phyloP scores from a whole-genome alignment of 2,797 vertebrate genomes.

The Squalus acanthias region DNA sequence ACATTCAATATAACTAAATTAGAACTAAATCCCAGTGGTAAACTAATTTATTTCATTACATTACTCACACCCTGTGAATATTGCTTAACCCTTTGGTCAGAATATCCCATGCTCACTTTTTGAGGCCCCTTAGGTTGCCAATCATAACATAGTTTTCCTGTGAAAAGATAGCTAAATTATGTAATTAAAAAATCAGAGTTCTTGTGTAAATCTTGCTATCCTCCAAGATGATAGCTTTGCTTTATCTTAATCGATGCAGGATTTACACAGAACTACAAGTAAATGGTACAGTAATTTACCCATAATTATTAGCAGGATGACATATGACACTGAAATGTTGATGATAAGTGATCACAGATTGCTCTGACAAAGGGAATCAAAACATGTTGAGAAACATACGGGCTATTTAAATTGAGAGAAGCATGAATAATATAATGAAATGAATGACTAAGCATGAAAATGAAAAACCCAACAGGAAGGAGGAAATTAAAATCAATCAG shows the following conservation, averaged over 20 bases:
- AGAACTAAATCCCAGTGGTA: background rate
- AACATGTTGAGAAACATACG: background rate
- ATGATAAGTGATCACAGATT: background rate
- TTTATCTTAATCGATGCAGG: background rate
- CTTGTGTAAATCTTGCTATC: background rate
- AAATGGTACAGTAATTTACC: background rate
- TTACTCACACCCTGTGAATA: background rate
- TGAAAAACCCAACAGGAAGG: background rate
- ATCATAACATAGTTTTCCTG: background rate
- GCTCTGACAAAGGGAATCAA: background rate
- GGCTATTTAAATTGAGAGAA: background rate
- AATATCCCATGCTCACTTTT: background rate
- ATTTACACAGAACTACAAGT: background rate
- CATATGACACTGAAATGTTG: background rate
- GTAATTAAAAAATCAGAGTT: background rate
- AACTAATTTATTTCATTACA: background rate
- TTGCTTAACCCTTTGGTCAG: background rate
- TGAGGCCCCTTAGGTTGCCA: background rate
- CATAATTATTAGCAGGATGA: background rate
- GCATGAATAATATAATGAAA: background rate
- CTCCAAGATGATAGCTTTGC: background rate
- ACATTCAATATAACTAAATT: background rate
- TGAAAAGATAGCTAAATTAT: background rate
- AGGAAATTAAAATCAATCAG: background rate
- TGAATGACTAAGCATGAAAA: background rate